phyloP scores from a whole-genome alignment of 2,888 invertebrate species.

The Lasioglossum pauxillum region DNA sequence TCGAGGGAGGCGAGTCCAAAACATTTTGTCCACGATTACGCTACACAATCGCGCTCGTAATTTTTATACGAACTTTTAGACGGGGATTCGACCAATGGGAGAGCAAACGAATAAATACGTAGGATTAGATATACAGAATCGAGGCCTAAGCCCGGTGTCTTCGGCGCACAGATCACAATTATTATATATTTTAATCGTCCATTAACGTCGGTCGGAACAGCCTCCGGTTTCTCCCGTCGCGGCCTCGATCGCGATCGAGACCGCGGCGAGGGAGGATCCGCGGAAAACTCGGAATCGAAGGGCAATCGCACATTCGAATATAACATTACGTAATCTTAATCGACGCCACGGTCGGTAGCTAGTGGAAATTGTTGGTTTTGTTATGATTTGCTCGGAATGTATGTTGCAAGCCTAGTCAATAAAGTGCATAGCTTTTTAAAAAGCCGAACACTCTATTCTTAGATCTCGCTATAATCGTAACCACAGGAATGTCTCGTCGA shows the following conservation, averaged over 20 bases:
- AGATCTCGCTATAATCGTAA: background rate
- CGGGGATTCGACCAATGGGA: constrained; percentile 37
- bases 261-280: constrained; percentile 4
- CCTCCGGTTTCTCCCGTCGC: background rate
- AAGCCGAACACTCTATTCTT: constrained; percentile 27
- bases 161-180: constrained; percentile 49
- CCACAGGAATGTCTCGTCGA: no score
- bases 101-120: constrained; percentile 23
- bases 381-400: constrained; percentile 73
- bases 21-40: constrained; percentile 18
- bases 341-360: constrained; percentile 56
- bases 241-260: background rate
- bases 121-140: constrained; percentile 51
- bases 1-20: background rate
- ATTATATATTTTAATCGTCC: constrained; percentile 58
- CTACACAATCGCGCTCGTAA: constrained; percentile 48
- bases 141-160: constrained; percentile 57
- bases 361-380: constrained; percentile 70
- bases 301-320: constrained; percentile 56
- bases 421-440: constrained; percentile 78
- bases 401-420: constrained; percentile 74
- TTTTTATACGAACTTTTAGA: constrained; percentile 63
- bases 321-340: constrained; percentile 59
- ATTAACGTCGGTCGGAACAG: constrained; percentile 35
- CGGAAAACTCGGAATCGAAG: constrained; percentile 24